Percentiles rank a stretch among this genome's conserved stretches.
Conservation (phyloP, 2,797 vertebrate genomes). For the Pipistrellus kuhlii region DNA sequence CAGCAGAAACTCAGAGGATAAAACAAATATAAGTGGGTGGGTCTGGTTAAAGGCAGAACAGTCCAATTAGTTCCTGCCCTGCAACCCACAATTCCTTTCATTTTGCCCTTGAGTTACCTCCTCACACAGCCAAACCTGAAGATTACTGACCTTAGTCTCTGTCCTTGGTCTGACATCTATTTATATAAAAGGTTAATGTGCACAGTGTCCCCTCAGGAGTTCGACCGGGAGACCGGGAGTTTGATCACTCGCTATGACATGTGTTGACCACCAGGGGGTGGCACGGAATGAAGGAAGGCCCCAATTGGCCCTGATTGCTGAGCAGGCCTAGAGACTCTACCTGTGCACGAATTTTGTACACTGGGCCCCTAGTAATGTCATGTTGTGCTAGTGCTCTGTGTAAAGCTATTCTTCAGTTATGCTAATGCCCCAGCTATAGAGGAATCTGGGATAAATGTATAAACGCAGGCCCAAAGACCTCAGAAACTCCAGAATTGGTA, state of each 20-base stretch:
- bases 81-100: neutral
- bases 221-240: no score
- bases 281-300: no score
- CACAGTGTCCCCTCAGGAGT: no score
- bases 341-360: no score
- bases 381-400: neutral
- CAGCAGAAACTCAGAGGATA: neutral
- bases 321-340: no score
- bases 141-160: neutral
- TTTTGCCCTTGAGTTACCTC: neutral
- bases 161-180: neutral
- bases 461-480: neutral
- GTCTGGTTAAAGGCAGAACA: neutral
- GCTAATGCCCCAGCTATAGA: neutral
- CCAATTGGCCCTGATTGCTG: no score
- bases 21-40: neutral
- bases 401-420: neutral
- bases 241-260: no score
- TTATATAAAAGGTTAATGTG: no score
- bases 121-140: neutral
- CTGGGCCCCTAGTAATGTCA: neutral
- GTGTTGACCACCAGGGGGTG: no score
- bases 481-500: neutral
- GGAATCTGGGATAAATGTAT: neutral
- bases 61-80: neutral